Percentiles rank a stretch among this genome's conserved stretches.
These are phyloP conservation scores for Crenichthys baileyi DNA, from an alignment of 2,797 vertebrate species.

Conservation along the genomic window DNA sequence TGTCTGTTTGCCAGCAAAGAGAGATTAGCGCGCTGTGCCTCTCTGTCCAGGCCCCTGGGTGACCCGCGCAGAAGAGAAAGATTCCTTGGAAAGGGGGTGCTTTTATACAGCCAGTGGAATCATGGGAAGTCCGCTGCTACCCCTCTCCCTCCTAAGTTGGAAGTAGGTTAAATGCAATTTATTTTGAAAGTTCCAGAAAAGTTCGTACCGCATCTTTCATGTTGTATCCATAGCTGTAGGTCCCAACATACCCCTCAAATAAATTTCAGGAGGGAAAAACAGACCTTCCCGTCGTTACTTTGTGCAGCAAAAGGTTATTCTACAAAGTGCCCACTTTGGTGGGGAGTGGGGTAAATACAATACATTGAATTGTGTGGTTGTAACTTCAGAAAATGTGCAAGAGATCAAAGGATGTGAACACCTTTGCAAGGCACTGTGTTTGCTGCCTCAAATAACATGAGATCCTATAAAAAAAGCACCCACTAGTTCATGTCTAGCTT, in stretches of 20 bases:
- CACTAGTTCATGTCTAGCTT: slow-evolving; percentile 20
- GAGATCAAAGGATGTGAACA: not conserved
- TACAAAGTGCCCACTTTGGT: not conserved
- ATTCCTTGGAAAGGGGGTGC: no score
- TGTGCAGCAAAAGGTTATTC: not conserved
- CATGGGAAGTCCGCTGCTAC: no score
- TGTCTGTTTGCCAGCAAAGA: no score
- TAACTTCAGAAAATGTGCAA: not conserved
- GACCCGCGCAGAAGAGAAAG: no score
- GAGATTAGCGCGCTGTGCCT: no score
- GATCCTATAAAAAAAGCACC: slow-evolving; percentile 10
- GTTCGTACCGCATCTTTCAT: no score
- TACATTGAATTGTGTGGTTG: not conserved
- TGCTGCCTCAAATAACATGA: slow-evolving; percentile 11
- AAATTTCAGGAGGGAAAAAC: not conserved
- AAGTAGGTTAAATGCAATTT: no score
- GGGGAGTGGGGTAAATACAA: not conserved
- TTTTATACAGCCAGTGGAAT: no score
- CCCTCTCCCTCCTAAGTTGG: no score
- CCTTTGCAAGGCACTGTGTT: not conserved
- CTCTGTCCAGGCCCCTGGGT: no score
- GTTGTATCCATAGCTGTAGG: no score
- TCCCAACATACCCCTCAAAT: not conserved
- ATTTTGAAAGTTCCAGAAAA: no score
- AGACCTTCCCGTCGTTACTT: not conserved